phyloP scores from a whole-genome alignment of 1,140 invertebrate species.

The Maconellicoccus hirsutus region DNA sequence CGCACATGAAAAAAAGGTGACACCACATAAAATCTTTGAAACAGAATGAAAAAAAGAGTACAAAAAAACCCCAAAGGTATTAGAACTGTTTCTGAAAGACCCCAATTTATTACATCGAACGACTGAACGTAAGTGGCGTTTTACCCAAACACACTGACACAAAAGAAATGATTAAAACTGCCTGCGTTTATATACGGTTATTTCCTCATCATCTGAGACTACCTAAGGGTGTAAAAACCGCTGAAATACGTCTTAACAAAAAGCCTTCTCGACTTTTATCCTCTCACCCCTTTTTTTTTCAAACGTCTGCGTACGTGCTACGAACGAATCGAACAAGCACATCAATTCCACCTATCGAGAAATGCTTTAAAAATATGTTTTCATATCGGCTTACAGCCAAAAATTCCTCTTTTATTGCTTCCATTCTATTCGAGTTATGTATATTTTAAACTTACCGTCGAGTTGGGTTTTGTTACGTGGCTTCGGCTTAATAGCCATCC shows the following conservation, averaged over 20 bases:
- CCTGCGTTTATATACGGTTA: neutral
- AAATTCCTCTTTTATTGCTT: neutral
- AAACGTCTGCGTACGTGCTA: too few relatives aligned
- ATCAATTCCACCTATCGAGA: neutral
- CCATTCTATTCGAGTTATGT: neutral
- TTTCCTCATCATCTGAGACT: neutral
- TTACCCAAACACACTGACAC: neutral
- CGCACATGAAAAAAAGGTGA: too few relatives aligned
- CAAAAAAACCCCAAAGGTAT: neutral
- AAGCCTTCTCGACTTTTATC: neutral
- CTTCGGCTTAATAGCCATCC: neutral
- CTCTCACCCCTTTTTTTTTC: too few relatives aligned
- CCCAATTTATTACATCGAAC: neutral
- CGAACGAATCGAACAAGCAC: neutral
- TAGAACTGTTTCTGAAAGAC: conserved; percentile 8
- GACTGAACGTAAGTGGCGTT: neutral
- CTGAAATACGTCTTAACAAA: neutral
- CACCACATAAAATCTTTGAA: neutral
- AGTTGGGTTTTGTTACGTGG: too few relatives aligned
- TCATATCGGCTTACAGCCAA: conserved; percentile 7
- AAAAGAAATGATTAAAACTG: conserved; percentile 9
- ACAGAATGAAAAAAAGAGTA: neutral
- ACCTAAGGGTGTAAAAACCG: too few relatives aligned
- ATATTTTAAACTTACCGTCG: neutral
- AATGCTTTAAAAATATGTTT: neutral